Percentiles rank a stretch among this genome's conserved stretches.
phyloP scores from a whole-genome alignment of 1,140 invertebrate genomes.

The Dendroctonus ponderosae region DNA sequence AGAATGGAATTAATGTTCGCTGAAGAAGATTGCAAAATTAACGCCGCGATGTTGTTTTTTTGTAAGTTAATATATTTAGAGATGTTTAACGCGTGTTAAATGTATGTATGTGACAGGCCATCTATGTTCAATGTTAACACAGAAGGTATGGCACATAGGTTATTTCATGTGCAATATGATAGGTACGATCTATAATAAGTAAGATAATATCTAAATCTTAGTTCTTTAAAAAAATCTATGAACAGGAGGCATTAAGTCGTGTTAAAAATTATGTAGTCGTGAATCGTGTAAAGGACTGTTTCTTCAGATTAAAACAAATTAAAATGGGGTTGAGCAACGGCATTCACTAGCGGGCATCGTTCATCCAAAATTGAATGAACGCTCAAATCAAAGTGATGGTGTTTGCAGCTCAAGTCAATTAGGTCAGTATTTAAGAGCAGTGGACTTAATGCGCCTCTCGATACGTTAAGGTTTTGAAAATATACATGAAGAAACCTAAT shows the following conservation, averaged over 20 bases:
- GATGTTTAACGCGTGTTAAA: slow-evolving; percentile 41
- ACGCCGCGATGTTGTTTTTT: slow-evolving; percentile 48
- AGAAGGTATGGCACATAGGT: slow-evolving; percentile 33
- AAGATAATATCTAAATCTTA: background rate
- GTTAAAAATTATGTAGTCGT: too few species aligned
- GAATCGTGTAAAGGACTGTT: too few species aligned
- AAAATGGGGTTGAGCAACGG: too few species aligned
- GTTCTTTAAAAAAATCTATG: background rate
- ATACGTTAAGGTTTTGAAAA: slow-evolving; percentile 17
- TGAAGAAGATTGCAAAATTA: slow-evolving; percentile 17
- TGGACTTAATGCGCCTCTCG: slow-evolving; percentile 16
- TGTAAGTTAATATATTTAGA: slow-evolving; percentile 49
- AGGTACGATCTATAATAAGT: slow-evolving; percentile 2
- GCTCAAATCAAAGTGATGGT: too few species aligned
- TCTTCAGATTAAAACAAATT: too few species aligned
- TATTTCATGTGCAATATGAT: slow-evolving; percentile 30
- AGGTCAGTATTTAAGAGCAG: slow-evolving; percentile 30
- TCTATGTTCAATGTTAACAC: background rate
- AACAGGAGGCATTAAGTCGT: too few species aligned
- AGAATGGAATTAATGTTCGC: slow-evolving; percentile 34
- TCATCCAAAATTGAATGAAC: too few species aligned
- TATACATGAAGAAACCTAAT: slow-evolving; percentile 36
- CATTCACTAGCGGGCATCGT: too few species aligned
- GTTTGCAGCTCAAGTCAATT: background rate
- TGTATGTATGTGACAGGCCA: slow-evolving; percentile 6